phyloP scores from a whole-genome alignment of 2,797 vertebrate species.

The Hippopotamyrus pictus region DNA sequence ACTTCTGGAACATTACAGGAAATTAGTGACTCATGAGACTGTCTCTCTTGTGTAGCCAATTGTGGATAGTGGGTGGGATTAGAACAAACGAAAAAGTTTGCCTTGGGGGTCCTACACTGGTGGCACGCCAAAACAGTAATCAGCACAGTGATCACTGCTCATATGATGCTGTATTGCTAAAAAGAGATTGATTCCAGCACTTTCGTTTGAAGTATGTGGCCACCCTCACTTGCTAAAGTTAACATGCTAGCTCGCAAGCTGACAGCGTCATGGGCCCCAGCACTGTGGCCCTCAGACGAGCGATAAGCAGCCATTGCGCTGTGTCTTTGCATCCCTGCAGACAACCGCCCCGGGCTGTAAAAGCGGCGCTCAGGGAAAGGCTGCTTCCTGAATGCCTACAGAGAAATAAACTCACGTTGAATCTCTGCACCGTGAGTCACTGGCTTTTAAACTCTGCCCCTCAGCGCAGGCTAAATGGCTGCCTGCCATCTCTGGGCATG shows the following conservation, averaged over 20 bases:
- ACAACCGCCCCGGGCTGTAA: not conserved
- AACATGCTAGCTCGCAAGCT: not conserved
- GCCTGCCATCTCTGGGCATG: not conserved
- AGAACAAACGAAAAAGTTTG: not conserved
- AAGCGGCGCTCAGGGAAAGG: not conserved
- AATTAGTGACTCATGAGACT: not conserved
- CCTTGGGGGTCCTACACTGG: not conserved
- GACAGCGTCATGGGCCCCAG: not conserved
- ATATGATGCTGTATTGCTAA: not conserved
- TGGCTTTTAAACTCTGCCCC: constrained; percentile 16
- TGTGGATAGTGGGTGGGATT: not conserved
- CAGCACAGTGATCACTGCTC: not conserved
- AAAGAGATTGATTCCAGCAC: not conserved
- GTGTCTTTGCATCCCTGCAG: not conserved
- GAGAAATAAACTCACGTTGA: not conserved
- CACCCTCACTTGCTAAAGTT: not conserved
- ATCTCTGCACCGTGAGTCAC: constrained; percentile 9
- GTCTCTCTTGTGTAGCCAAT: not conserved
- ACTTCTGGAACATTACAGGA: not conserved
- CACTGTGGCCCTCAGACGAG: not conserved
- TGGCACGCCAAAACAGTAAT: not conserved
- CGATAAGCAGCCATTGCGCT: not conserved
- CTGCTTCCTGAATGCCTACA: not conserved
- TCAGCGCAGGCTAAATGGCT: not conserved
- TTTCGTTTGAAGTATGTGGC: not conserved